Percentiles rank a stretch among this genome's conserved stretches.
Evolutionary conservation across 1,140 invertebrate genomes (phyloP).

Genomic region (Ceratina australensis): DNA sequence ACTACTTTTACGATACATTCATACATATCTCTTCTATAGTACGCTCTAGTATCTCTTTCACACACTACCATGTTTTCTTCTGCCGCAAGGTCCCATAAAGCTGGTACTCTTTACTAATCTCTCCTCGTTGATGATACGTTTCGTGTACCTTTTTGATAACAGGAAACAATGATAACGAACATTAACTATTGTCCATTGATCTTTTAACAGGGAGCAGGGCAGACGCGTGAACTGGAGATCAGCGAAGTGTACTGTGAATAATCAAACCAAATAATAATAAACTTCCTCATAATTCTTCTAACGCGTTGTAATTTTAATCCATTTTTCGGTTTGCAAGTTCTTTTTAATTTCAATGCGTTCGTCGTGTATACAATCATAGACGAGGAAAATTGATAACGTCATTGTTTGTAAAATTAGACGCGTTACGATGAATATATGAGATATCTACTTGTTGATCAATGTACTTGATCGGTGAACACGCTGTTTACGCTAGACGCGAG

Average conservation of each 20-base stretch:
- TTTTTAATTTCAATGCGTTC: neutral
- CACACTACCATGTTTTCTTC: too few relatives aligned
- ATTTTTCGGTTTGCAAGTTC: conserved; percentile 7
- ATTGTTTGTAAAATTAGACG: neutral
- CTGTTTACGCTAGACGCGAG: too few relatives aligned
- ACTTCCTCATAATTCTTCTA: conserved; percentile 13
- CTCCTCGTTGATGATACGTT: too few relatives aligned
- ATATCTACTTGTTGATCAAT: conserved; percentile 6
- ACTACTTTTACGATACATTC: too few relatives aligned
- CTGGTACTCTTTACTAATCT: too few relatives aligned
- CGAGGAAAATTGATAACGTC: too few relatives aligned
- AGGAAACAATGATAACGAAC: neutral
- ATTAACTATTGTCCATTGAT: conserved; percentile 19
- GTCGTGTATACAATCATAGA: too few relatives aligned
- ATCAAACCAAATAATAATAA: conserved; percentile 17
- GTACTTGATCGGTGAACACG: neutral
- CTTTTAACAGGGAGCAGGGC: conserved; percentile 64
- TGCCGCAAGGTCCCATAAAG: too few relatives aligned
- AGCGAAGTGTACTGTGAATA: conserved; percentile 52
- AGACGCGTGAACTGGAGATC: conserved; percentile 61
- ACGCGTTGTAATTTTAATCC: conserved; percentile 27
- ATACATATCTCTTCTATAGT: too few relatives aligned
- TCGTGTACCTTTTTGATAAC: too few relatives aligned
- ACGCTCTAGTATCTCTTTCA: too few relatives aligned
- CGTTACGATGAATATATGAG: neutral